A percentile compares a stretch with the other conserved stretches of the same genome.
Conservation (phyloP, 1,140 invertebrate species). For the Eufriesea mexicana region DNA sequence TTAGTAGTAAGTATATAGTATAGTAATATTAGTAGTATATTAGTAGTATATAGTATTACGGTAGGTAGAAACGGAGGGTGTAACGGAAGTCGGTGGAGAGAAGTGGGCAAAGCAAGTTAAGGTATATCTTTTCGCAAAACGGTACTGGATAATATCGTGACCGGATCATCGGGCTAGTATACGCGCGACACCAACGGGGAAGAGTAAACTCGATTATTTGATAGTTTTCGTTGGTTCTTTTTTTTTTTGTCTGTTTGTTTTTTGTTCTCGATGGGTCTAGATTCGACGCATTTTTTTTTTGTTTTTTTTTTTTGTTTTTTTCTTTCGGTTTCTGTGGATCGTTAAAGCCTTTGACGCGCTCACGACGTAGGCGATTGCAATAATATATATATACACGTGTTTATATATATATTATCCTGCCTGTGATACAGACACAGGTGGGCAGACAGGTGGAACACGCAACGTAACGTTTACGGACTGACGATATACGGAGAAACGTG, state of each 20-base stretch:
- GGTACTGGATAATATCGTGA: constrained; percentile 32
- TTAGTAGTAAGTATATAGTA: constrained; percentile 68
- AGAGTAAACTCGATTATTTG: constrained; percentile 36
- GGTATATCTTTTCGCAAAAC: constrained; percentile 26
- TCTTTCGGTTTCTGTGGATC: constrained; percentile 14
- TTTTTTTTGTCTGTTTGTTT: constrained; percentile 31
- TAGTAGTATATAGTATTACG: constrained; percentile 64
- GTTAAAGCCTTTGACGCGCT: constrained; percentile 22
- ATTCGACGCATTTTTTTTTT: constrained; percentile 39
- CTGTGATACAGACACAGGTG: constrained; percentile 57
- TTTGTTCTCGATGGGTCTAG: constrained; percentile 14
- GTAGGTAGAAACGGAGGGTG: constrained; percentile 55
- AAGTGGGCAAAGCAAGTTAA: constrained; percentile 51
- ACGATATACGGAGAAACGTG: constrained; percentile 6
- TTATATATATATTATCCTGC: constrained; percentile 31
- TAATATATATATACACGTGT: constrained; percentile 25
- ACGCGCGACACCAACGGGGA: constrained; percentile 33
- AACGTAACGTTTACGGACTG: constrained; percentile 27
- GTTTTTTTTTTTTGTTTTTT: not conserved
- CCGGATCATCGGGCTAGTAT: constrained; percentile 39
- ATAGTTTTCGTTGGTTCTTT: not conserved
- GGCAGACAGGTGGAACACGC: constrained; percentile 39
- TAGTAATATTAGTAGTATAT: constrained; percentile 69
- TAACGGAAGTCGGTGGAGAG: constrained; percentile 58
- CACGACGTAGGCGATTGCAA: not conserved